A percentile compares a stretch with the other conserved stretches of the same genome.
Evolutionary conservation across 2,113 vertebrate species (phyloP).

Genomic region (Pionites leucogaster): DNA sequence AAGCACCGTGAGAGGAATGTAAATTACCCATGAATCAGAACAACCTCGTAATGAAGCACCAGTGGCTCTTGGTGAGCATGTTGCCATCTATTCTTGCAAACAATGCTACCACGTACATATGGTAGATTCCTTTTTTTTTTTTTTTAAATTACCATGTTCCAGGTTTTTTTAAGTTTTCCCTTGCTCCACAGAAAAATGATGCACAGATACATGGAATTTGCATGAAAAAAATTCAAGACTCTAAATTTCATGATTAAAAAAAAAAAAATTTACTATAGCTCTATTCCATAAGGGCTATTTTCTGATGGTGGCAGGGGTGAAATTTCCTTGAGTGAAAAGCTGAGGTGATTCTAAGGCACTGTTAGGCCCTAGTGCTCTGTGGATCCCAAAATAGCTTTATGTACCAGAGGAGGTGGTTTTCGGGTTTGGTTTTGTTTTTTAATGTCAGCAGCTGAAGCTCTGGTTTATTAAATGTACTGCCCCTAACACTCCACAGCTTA

Average conservation of each 20-base stretch:
- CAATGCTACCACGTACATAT: not conserved
- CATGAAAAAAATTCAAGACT: not conserved
- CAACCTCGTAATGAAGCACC: not conserved
- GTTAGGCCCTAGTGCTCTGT: not conserved
- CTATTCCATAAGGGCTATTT: not conserved
- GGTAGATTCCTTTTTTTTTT: not conserved
- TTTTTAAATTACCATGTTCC: not conserved
- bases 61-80: not conserved
- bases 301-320: not conserved
- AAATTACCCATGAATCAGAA: not conserved
- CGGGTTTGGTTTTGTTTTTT: not conserved
- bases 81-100: not conserved
- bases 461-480: not conserved
- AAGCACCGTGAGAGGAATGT: conserved; percentile 11
- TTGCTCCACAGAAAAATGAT: not conserved
- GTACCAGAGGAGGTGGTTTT: not conserved
- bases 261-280: not conserved
- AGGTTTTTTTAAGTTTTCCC: not conserved
- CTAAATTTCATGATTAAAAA: not conserved
- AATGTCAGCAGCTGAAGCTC: not conserved
- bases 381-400: not conserved
- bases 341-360: rapidly evolving
- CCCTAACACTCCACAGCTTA: not conserved
- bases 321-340: not conserved
- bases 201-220: not conserved